Base-by-base conservation (phyloP, 2,797 vertebrate genomes). In the Anguilla marmorata region DNA sequence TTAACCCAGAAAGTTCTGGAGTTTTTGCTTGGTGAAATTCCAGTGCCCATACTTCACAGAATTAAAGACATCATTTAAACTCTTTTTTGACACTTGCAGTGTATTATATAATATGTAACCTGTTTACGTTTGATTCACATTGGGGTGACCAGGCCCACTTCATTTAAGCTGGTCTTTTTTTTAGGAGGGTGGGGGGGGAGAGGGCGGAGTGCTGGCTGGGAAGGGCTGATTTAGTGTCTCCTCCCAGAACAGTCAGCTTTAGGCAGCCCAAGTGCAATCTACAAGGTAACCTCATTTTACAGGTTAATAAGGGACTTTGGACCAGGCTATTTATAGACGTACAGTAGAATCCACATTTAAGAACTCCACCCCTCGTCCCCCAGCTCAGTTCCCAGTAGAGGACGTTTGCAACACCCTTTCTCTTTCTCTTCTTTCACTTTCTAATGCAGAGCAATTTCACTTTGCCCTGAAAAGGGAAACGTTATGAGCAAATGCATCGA, bases 271-370 rank as follows among this genome's bases (percentile, higher is more conserved):
- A 93, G 91, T 90, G 91, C 89, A 90, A 88, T 89, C 92, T 89
- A 66, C 89, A 93, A 94, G 91, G 92, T 94, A 95, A 92, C 95
- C 95, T 95, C 91, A 95, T 96, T 96, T 95, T 88, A 83, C 90
- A 90, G 95, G 96, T 95, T 96, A 95, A 95, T 95, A 94, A 93
- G 94, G 91, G 94, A 93, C 93, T 91, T 92, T 86, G 90, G 91
- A 91, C 92, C 93, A 11, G 56, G 89, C 95, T 96, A 96, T 94
- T 95, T 95, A 95, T 96, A 96, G 94, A 92, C 90, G 48, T 86
- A 86, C 89, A 91, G 93, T 92, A 90, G 93, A 96, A 95, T 94
- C 92, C 93, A 93, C 94, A 93, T 93, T 94, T 48, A 48, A 94
- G 92, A 94, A 94, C 91, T 93, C 94, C 90, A 89, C 90, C 88